Percentiles rank a stretch among this genome's conserved stretches.
phyloP scores from a whole-genome alignment of 2,888 invertebrate genomes.

The Drosophila pegasa region DNA sequence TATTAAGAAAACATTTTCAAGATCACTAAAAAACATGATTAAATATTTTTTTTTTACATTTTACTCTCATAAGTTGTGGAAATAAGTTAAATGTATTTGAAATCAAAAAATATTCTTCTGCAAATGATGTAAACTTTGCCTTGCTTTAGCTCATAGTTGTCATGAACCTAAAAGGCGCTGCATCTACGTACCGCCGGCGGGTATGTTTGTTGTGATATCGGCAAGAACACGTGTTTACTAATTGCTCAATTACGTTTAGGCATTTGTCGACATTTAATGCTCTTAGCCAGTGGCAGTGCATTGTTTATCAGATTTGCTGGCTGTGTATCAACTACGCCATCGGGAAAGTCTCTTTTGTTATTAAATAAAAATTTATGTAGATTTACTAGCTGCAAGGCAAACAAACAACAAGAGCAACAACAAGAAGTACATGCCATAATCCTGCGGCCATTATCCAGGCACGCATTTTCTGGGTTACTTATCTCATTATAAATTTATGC shows the following conservation, averaged over 20 bases:
- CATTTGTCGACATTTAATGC: not conserved
- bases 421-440: constrained; percentile 21
- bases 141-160: not conserved
- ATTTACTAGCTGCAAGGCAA: constrained; percentile 38
- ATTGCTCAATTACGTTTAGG: constrained; percentile 2
- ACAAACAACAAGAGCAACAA: constrained; percentile 1
- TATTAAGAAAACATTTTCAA: too few species aligned
- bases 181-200: not conserved
- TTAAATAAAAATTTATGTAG: constrained; percentile 40
- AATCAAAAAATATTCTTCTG: not conserved
- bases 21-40: too few species aligned
- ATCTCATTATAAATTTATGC: constrained; percentile 62
- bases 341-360: constrained; percentile 7
- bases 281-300: constrained; percentile 11
- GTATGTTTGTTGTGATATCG: not conserved
- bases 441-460: constrained; percentile 35
- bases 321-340: constrained; percentile 1
- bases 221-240: constrained; percentile 3
- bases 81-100: too few species aligned
- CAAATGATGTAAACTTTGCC: not conserved
- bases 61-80: too few species aligned
- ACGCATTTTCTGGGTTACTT: constrained; percentile 43
- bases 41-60: too few species aligned
- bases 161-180: not conserved
- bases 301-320: constrained; percentile 17